Evolutionary conservation across 2,888 invertebrate genomes (phyloP).

Genomic region (Lithophane socia): DNA sequence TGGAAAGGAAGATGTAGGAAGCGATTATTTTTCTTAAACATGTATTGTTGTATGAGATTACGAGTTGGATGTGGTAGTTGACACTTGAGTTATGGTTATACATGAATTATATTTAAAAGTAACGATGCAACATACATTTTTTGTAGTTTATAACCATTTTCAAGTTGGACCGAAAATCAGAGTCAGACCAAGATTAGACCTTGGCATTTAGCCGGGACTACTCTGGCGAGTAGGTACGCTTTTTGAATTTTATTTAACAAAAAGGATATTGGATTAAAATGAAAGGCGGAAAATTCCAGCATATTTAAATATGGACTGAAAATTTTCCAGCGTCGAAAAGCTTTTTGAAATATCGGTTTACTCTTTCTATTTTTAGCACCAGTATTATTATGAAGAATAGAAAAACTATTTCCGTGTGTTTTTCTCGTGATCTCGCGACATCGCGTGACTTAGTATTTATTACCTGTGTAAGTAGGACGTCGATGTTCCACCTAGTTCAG

Average conservation of each 20-base stretch:
- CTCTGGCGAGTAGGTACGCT: background rate
- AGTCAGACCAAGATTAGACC: conserved; percentile 16
- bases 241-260: conserved; percentile 13
- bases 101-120: conserved; percentile 16
- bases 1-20: conserved; percentile 57
- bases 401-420: conserved; percentile 44
- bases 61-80: conserved; percentile 35
- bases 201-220: conserved; percentile 2
- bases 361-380: conserved; percentile 11
- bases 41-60: conserved; percentile 52
- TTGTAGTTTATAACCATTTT: conserved; percentile 1
- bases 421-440: conserved; percentile 53
- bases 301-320: background rate
- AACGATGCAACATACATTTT: background rate
- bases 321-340: background rate
- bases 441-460: conserved; percentile 62
- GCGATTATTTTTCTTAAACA: conserved; percentile 56
- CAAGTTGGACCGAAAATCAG: background rate
- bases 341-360: background rate
- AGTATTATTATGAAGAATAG: conserved; percentile 18
- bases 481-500: conserved; percentile 43
- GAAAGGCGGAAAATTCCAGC: background rate
- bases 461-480: conserved; percentile 60
- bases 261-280: conserved; percentile 12
- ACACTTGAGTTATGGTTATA: conserved; percentile 41